Base-by-base conservation (phyloP, 2,888 invertebrate species). In the Calephelis perditalis region DNA sequence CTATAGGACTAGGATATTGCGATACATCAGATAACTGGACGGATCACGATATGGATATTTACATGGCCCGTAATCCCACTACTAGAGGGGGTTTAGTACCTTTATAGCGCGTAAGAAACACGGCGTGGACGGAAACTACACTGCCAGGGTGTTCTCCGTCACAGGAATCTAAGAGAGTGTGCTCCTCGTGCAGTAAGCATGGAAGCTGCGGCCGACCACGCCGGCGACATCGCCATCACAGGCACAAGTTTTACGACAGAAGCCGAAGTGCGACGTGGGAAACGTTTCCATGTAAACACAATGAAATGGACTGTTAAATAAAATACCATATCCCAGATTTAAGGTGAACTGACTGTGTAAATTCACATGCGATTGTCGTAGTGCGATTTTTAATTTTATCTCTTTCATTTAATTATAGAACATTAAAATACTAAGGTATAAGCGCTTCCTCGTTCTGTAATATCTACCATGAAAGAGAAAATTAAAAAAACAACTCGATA, bases 41-140 rank as follows among this genome's bases (percentile, higher is more conserved):
- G 71, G 97, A 97, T 85, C 97, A 97, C 82, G 97, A 97, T 79
- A 97, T 97, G 96, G 97, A 97, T 74, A 97, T 97, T 75, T 97
- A 98, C 86, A 97, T 97, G 95, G 96, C 97, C 63, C 93, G 97
- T 76, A 97, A 97, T 89, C 96, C 96, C 65, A 96, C 96, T 57
- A 94, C 96, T 62, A 93, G 96, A 74, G 95, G 96, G 78, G 96
- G 96, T 68, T 90, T 96, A 76, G 96, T 96, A 79, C 96, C 96
- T 68, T 94, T 96, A 91, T 96, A 93, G 91, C 87, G 81, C 67
- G 82, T 75, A 71, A 73, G 73, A 69, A 71, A 71, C 68, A 67
- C 72, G 73, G 77, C 72, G 77, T 75, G 76, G 70, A 71, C 69
- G 67, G 77, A 72, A 59, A 65, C 65, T 69, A 70, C 67, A 71